Percentiles rank a stretch among this genome's conserved stretches.
These are phyloP conservation scores for Aegypius monachus DNA, from an alignment of 2,113 vertebrate species.

Conservation along the genomic window DNA sequence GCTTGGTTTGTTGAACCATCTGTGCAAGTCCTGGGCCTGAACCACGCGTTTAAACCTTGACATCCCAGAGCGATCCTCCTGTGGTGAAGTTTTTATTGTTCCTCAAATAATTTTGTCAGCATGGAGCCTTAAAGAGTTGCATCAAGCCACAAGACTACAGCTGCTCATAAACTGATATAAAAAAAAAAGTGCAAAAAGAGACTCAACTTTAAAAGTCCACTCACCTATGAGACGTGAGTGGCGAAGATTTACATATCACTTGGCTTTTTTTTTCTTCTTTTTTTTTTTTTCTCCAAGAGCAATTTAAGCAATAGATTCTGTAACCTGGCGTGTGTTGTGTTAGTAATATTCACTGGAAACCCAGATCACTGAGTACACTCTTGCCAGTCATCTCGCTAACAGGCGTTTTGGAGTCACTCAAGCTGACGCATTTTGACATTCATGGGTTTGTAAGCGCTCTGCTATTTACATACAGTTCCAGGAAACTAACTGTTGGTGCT, in stretches of 20 bases:
- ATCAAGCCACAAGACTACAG: slow-evolving; percentile 62
- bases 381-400: background rate
- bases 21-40: slow-evolving; percentile 63
- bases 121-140: slow-evolving; percentile 73
- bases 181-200: slow-evolving; percentile 58
- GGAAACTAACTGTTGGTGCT: slow-evolving; percentile 68
- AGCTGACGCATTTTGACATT: slow-evolving; percentile 10
- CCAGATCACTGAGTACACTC: slow-evolving; percentile 22
- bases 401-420: background rate
- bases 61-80: slow-evolving; percentile 50
- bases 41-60: slow-evolving; percentile 21
- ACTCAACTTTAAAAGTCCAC: slow-evolving; percentile 15
- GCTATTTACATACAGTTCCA: slow-evolving; percentile 17
- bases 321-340: slow-evolving; percentile 45
- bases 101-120: slow-evolving; percentile 61
- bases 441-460: slow-evolving; percentile 19
- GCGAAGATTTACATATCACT: slow-evolving; percentile 52
- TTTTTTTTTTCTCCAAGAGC: slow-evolving; percentile 13
- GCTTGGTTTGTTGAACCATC: slow-evolving; percentile 15
- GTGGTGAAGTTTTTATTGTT: slow-evolving; percentile 59
- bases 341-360: slow-evolving; percentile 68
- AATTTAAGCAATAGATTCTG: slow-evolving; percentile 63
- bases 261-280: background rate
- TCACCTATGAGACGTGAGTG: slow-evolving; percentile 16
- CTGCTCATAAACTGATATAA: slow-evolving; percentile 52